phyloP scores from a whole-genome alignment of 2,113 vertebrate genomes.

The Genyomyrus donnyi region DNA sequence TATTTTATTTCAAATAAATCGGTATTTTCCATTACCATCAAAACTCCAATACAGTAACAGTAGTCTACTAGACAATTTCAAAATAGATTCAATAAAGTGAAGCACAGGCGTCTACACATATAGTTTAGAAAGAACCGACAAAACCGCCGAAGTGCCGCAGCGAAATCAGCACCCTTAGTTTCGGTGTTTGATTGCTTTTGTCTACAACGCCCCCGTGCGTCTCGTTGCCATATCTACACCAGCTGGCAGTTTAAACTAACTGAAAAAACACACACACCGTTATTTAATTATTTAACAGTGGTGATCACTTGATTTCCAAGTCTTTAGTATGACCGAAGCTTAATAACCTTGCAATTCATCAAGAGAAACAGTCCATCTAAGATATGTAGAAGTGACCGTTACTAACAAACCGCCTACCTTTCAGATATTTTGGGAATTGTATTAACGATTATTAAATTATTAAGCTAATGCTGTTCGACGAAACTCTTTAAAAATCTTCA shows the following conservation, averaged over 20 bases:
- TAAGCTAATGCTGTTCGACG: background rate
- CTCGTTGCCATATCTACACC: background rate
- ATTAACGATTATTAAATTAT: background rate
- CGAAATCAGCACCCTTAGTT: background rate
- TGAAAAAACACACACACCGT: background rate
- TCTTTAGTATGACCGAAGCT: background rate
- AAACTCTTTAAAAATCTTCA: background rate
- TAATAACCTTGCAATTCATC: background rate
- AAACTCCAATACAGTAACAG: background rate
- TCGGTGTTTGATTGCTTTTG: constrained; percentile 1
- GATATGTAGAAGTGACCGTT: background rate
- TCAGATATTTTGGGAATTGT: background rate
- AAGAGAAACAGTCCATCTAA: background rate
- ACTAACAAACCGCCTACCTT: background rate
- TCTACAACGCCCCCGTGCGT: background rate
- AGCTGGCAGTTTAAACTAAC: constrained; percentile 12
- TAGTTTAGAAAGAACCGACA: background rate
- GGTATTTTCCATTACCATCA: background rate
- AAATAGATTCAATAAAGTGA: background rate
- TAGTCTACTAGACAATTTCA: background rate
- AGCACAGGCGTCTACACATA: background rate
- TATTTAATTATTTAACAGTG: background rate
- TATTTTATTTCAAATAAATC: background rate
- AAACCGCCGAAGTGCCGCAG: background rate
- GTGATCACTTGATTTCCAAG: background rate